Base-by-base conservation (phyloP, 2,797 vertebrate genomes). In the Echiichthys vipera region DNA sequence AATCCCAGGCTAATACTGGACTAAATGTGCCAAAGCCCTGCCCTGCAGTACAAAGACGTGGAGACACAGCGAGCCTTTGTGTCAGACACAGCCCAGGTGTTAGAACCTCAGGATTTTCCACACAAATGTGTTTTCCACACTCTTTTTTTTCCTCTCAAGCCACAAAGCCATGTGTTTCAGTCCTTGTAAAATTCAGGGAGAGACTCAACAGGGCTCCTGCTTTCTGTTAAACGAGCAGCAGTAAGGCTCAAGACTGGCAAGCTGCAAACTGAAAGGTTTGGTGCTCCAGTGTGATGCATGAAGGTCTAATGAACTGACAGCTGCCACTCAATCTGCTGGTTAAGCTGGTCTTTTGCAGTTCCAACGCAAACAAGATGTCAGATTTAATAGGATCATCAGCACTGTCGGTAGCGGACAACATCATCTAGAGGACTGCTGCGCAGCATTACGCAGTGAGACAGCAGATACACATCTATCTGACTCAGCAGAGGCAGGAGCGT, bases 41-140 rank as follows among this genome's bases (percentile, higher is more conserved):
- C 50, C 75, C 56, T 30, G 40, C 61, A 27, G 64, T 10, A 77
- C 77, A 86, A 71, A 80, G 67, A 53, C 25, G 49, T 9, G n/a
- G 66, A 53, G 42, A 70, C 70, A 90, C 78, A 89, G 63, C 36
- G 36, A 74, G 47, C 61, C 87, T 84, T 84, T 92, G 87, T 92
- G 75, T 85, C 53, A 59, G 77, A 75, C 74, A 69, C 74, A 78
- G 75, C 67, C 85, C 89, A 92, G 90, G 90, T 91, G 90, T 80
- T 55, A 79, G 22, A 81, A 67, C 68, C 55, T 73, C 83, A 77
- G 53, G 61, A 74, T 83, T 89, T 91, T 89, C 87, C 89, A 89
- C 86, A 84, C 73, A 77, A 81, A 85, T 46, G 69, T 78, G 76
- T 84, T 85, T 89, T 89, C 83, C 81, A 84, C 74, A 39, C 39